phyloP scores from a whole-genome alignment of 2,888 invertebrate species.

The Theristus sp. region DNA sequence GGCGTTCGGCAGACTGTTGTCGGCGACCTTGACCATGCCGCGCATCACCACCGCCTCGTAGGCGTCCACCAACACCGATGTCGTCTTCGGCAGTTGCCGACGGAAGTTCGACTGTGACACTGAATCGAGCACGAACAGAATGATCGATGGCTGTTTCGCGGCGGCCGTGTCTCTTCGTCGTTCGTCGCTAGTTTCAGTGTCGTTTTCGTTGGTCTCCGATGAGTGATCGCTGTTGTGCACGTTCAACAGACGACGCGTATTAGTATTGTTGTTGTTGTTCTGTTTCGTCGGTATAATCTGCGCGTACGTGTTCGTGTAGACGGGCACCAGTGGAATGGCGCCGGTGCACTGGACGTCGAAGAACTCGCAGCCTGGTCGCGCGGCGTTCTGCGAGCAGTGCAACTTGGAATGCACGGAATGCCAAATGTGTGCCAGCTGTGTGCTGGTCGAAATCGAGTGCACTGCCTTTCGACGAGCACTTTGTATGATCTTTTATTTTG shows the following conservation, averaged over 20 bases:
- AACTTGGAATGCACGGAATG: no score
- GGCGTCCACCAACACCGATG: neutral
- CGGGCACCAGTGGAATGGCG: neutral
- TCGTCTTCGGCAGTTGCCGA: neutral
- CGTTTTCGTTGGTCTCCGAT: no score
- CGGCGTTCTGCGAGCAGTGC: neutral
- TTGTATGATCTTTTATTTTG: no score
- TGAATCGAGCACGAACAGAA: neutral
- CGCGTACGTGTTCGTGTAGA: neutral
- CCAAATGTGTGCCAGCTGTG: no score
- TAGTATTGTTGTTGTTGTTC: no score
- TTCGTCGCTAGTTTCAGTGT: no score
- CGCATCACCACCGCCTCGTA: neutral
- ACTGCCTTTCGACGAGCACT: no score
- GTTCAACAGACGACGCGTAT: no score
- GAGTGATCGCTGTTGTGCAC: no score
- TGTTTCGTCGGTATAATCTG: neutral
- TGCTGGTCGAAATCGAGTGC: no score
- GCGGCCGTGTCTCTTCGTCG: no score
- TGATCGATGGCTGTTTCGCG: no score
- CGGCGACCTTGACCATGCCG: neutral
- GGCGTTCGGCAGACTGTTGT: neutral
- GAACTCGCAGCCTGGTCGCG: neutral
- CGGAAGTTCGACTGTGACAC: neutral
- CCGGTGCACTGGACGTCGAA: neutral